phyloP scores from a whole-genome alignment of 2,888 invertebrate species.

The Cantharis rufa region DNA sequence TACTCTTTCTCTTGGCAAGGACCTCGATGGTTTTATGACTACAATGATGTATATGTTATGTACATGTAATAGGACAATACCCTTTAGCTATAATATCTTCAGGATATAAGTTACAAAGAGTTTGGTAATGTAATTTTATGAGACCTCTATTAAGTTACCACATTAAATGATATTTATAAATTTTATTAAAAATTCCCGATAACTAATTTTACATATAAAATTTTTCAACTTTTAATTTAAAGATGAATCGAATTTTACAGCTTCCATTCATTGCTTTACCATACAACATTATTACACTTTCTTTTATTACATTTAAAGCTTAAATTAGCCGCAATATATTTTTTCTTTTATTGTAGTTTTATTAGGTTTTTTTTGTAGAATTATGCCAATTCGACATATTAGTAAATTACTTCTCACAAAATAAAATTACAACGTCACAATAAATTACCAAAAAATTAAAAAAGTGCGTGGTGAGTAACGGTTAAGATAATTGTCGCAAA shows the following conservation, averaged over 20 bases:
- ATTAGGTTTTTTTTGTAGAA: background rate
- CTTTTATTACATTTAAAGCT: background rate
- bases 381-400: background rate
- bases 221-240: background rate
- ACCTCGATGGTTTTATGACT: no score
- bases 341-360: background rate
- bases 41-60: background rate
- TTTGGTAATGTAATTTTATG: background rate
- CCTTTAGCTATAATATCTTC: background rate
- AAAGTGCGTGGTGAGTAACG: background rate
- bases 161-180: background rate
- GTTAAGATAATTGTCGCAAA: background rate
- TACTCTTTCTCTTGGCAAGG: no score
- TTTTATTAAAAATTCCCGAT: background rate
- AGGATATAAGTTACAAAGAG: background rate
- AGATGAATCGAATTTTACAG: background rate
- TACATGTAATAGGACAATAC: background rate
- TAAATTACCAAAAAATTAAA: background rate
- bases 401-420: background rate
- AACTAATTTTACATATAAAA: no score
- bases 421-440: background rate
- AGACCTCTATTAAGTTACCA: background rate
- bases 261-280: background rate
- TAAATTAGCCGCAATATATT: background rate
- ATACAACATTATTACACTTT: background rate